A percentile compares a stretch with the other conserved stretches of the same genome.
These are phyloP conservation scores for Dolomedes plantarius DNA, from an alignment of 2,888 invertebrate species.

Conservation along the genomic window DNA sequence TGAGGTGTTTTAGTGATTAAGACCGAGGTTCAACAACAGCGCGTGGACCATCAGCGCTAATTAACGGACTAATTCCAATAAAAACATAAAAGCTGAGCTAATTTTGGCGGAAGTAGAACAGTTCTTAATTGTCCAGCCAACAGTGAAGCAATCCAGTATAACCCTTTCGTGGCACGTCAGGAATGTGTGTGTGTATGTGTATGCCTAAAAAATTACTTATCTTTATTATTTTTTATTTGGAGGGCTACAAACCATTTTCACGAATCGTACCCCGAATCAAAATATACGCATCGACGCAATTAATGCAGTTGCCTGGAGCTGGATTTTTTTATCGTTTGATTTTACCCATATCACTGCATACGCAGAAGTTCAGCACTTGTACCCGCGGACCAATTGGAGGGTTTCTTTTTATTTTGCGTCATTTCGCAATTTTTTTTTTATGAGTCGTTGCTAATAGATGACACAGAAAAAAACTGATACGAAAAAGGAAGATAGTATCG, in stretches of 20 bases:
- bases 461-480: neutral
- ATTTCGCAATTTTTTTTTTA: neutral
- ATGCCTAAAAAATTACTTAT: neutral
- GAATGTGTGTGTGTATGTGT: neutral
- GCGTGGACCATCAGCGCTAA: neutral
- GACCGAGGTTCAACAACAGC: neutral
- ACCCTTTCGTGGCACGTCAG: neutral
- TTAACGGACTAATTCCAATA: neutral
- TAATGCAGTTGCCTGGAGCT: neutral
- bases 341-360: neutral
- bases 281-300: neutral
- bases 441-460: neutral
- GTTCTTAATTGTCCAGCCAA: neutral
- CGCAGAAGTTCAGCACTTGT: neutral
- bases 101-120: slow-evolving; percentile 4
- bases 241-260: neutral
- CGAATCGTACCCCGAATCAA: neutral
- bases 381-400: neutral
- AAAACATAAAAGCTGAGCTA: neutral
- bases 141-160: neutral
- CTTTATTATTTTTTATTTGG: neutral
- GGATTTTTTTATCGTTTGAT: neutral
- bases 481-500: neutral
- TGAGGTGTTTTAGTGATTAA: neutral
- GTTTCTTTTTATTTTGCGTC: neutral